Evolutionary conservation across 2,113 vertebrate genomes (phyloP).

Genomic region (Mus pahari): DNA sequence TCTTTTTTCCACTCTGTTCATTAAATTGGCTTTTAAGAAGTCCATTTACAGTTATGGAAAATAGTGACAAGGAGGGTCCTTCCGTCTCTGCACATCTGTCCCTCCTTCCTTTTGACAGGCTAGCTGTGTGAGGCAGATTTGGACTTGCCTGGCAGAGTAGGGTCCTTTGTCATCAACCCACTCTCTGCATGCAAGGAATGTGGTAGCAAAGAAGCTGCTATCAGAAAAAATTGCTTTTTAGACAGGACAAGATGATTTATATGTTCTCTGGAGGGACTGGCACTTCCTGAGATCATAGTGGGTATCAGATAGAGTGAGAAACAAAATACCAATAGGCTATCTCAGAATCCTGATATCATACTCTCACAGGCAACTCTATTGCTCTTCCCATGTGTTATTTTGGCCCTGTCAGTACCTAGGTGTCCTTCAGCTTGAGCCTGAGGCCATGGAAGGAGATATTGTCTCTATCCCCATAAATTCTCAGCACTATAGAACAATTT

Average conservation of each 20-base stretch:
- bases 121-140: not conserved
- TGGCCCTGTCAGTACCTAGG: not conserved
- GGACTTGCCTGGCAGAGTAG: conserved; percentile 1
- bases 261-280: not conserved
- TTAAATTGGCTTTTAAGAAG: not conserved
- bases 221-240: conserved; percentile 37
- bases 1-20: not conserved
- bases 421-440: not conserved
- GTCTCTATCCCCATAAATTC: not conserved
- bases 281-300: not conserved
- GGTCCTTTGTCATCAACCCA: not conserved
- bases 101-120: not conserved
- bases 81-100: not conserved
- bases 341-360: not conserved
- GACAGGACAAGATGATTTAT: conserved; percentile 1
- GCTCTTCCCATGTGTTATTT: not conserved
- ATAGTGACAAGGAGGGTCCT: not conserved
- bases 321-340: not conserved
- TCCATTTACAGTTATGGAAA: not conserved
- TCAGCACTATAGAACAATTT: not conserved
- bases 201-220: not conserved
- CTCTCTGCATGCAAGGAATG: not conserved
- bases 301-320: not conserved
- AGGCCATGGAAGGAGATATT: not conserved
- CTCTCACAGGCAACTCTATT: not conserved